Percentiles rank a stretch among this genome's conserved stretches.
Conservation (phyloP, 2,888 invertebrate species). For the Sphaerolaimus hirsutus region DNA sequence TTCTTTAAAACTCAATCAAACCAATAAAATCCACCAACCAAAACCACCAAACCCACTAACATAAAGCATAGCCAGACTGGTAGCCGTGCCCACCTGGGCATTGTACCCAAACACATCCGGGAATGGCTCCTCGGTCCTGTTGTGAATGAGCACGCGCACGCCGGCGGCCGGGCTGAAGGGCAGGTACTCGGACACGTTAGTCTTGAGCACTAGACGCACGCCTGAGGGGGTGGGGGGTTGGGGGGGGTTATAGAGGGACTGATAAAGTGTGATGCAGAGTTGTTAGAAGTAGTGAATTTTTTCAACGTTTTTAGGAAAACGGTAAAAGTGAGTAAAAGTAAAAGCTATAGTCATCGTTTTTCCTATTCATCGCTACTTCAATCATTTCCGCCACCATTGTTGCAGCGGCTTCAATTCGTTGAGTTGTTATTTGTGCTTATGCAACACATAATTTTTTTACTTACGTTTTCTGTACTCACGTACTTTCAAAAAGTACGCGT, state of each 20-base stretch:
- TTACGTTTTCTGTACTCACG: no score
- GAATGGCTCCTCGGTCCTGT: slow-evolving; percentile 19
- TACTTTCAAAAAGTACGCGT: no score
- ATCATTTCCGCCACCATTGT: no score
- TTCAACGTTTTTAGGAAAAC: not conserved
- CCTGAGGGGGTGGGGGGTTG: slow-evolving; percentile 12
- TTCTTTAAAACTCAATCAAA: no score
- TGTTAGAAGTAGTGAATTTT: not conserved
- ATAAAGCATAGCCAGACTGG: slow-evolving; percentile 20
- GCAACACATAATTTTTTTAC: not conserved
- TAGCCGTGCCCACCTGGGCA: slow-evolving; percentile 18
- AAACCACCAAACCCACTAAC: no score
- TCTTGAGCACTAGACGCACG: slow-evolving; percentile 18
- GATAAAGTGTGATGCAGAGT: not conserved
- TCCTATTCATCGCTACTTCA: no score
- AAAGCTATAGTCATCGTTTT: no score
- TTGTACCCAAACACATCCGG: slow-evolving; percentile 25
- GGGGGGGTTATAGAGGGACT: no score
- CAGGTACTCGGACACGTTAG: slow-evolving; percentile 21
- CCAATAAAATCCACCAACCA: no score
- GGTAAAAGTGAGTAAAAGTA: no score
- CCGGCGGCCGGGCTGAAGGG: slow-evolving; percentile 21
- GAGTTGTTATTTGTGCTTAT: no score
- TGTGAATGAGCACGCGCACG: slow-evolving; percentile 21
- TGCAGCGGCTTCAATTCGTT: no score